These are phyloP conservation scores for Sphaerophoria rueppellii DNA, from an alignment of 2,888 invertebrate species.

Conservation along the genomic window DNA sequence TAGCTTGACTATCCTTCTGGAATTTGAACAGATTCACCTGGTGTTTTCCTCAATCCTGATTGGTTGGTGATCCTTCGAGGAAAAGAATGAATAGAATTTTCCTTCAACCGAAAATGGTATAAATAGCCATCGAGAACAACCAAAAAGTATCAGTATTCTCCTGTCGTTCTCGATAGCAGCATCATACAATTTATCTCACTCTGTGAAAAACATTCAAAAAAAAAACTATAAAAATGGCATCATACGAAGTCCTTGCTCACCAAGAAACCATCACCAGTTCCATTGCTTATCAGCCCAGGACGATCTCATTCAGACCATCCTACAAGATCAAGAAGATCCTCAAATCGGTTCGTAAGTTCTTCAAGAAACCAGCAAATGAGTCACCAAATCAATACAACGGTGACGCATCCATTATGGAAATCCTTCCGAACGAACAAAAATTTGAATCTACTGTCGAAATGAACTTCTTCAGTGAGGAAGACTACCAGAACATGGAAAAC, in stretches of 20 bases:
- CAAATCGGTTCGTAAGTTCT: constrained; percentile 75
- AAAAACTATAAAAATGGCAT: constrained; percentile 74
- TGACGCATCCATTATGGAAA: constrained; percentile 55
- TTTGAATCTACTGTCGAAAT: constrained; percentile 22
- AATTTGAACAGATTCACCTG: constrained; percentile 76
- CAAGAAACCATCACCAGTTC: constrained; percentile 48
- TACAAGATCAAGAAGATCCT: constrained; percentile 76
- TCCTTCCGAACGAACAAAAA: constrained; percentile 50
- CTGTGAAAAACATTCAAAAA: constrained; percentile 22
- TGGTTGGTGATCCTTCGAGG: constrained; percentile 70
- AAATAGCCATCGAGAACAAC: constrained; percentile 73
- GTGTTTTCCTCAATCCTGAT: constrained; percentile 74
- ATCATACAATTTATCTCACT: constrained; percentile 17
- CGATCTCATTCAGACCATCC: constrained; percentile 68
- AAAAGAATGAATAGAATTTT: neutral
- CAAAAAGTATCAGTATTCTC: constrained; percentile 75
- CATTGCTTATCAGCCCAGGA: constrained; percentile 69
- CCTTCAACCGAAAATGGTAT: constrained; percentile 69
- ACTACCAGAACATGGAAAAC: constrained; percentile 75
- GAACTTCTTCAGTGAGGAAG: constrained; percentile 72
- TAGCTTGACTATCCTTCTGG: constrained; percentile 14
- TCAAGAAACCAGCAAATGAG: constrained; percentile 64
- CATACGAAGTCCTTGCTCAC: constrained; percentile 76
- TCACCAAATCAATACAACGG: constrained; percentile 35
- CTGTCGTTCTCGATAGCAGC: constrained; percentile 54